Evolutionary conservation across 1,140 invertebrate genomes (phyloP).

Genomic region (Heterodera carotae): DNA sequence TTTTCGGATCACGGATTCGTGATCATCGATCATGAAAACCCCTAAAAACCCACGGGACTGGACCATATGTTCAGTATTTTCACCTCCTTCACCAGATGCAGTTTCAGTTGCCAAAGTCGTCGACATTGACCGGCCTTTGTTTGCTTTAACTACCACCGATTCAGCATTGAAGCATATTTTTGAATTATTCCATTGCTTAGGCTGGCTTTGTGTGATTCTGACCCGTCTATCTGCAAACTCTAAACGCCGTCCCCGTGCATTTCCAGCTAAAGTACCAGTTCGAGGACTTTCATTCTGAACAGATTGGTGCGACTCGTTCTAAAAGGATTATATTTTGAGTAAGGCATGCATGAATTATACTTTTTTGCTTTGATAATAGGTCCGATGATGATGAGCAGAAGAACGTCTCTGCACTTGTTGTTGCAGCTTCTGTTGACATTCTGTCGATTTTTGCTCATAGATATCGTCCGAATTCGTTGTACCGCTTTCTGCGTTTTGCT

Average conservation of each 20-base stretch:
- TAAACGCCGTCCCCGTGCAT: neutral
- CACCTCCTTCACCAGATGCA: too few relatives aligned
- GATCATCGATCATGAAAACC: too few relatives aligned
- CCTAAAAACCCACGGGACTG: too few relatives aligned
- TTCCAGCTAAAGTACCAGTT: neutral
- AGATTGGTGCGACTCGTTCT: neutral
- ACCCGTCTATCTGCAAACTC: constrained; percentile 24
- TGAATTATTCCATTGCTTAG: neutral
- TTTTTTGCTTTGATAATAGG: constrained; percentile 19
- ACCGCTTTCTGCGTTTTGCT: neutral
- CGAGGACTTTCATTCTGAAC: neutral
- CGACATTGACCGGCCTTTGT: constrained; percentile 17
- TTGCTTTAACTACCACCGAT: neutral
- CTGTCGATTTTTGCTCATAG: neutral
- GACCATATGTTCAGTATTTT: too few relatives aligned
- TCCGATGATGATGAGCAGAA: constrained; percentile 7
- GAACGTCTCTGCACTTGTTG: constrained; percentile 1
- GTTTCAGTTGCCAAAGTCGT: neutral
- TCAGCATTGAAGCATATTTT: neutral
- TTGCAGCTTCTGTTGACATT: too few relatives aligned
- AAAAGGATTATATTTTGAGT: constrained; percentile 5
- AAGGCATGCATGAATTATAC: constrained; percentile 10
- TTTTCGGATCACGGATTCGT: too few relatives aligned
- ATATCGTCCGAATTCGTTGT: neutral
- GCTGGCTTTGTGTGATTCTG: constrained; percentile 8